Conservation (phyloP, 1,140 invertebrate species). For the Pomacea maculata region DNA sequence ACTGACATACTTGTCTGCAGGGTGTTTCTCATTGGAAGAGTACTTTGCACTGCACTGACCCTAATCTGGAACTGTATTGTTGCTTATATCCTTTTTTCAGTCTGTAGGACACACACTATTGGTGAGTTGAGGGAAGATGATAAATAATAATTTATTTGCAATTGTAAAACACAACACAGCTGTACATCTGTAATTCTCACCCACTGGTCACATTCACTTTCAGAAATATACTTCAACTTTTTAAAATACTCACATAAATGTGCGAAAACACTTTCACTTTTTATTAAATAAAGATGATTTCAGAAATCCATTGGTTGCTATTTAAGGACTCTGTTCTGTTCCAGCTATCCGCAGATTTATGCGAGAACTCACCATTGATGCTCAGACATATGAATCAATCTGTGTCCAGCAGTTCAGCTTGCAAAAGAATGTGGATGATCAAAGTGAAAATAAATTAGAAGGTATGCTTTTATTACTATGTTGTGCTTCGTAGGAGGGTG, state of each 20-base stretch:
- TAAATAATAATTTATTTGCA: neutral
- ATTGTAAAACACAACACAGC: neutral
- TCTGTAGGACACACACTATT: conserved; percentile 66
- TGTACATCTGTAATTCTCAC: neutral
- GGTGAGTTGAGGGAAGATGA: conserved; percentile 52
- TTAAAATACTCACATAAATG: neutral
- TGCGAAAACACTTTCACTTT: neutral
- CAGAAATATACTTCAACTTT: neutral
- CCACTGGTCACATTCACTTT: neutral
- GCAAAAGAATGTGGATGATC: neutral
- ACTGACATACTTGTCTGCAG: conserved; percentile 60
- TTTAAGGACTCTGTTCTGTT: neutral
- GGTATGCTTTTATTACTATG: neutral
- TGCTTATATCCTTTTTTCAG: conserved; percentile 64
- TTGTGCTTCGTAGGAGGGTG: too few species aligned
- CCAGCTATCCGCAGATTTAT: conserved; percentile 61
- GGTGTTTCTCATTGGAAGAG: conserved; percentile 54
- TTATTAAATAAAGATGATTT: neutral
- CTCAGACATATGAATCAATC: conserved; percentile 47
- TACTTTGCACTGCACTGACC: conserved; percentile 58
- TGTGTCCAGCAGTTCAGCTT: conserved; percentile 28
- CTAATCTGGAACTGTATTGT: conserved; percentile 65
- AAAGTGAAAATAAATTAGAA: conserved; percentile 6
- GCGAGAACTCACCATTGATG: conserved; percentile 57
- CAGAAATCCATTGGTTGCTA: neutral